Conservation (phyloP, 2,797 vertebrate species). For the Balearica regulorum region DNA sequence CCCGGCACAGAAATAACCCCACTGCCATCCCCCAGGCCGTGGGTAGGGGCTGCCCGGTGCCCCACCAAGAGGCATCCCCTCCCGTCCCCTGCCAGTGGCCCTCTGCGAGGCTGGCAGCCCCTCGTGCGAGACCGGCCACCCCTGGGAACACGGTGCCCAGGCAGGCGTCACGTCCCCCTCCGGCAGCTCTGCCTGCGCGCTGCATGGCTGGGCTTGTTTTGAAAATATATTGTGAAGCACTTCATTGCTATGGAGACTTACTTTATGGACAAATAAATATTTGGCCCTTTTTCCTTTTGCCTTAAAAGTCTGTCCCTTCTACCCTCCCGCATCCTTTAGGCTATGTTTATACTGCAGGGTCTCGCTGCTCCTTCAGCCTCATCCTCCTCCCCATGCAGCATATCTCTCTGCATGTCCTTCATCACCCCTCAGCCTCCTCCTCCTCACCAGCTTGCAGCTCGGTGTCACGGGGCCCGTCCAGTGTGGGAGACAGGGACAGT, state of each 20-base stretch:
- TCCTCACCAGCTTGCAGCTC: not conserved
- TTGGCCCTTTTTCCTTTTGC: not conserved
- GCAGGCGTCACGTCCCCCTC: fast-evolving
- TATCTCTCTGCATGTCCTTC: not conserved
- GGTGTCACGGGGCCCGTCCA: not conserved
- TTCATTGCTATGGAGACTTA: conserved; percentile 27
- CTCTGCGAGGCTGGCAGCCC: not conserved
- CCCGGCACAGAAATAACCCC: not conserved
- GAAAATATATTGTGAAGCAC: not conserved
- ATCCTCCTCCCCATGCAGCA: not conserved
- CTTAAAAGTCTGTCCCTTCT: not conserved
- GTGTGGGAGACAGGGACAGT: not conserved
- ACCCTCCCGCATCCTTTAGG: not conserved
- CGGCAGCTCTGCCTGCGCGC: not conserved
- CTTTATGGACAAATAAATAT: conserved; percentile 44
- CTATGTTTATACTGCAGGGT: not conserved
- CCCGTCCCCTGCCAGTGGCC: not conserved
- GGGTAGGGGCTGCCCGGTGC: fast-evolving
- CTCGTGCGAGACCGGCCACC: fast-evolving
- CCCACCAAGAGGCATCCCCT: not conserved
- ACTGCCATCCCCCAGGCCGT: not conserved
- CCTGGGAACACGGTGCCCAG: fast-evolving
- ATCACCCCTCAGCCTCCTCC: not conserved
- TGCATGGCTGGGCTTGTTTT: not conserved
- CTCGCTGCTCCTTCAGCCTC: not conserved